phyloP scores from a whole-genome alignment of 37 sponge, comb jelly and placozoan genomes.

The Chondrilla cf. caribensis region DNA sequence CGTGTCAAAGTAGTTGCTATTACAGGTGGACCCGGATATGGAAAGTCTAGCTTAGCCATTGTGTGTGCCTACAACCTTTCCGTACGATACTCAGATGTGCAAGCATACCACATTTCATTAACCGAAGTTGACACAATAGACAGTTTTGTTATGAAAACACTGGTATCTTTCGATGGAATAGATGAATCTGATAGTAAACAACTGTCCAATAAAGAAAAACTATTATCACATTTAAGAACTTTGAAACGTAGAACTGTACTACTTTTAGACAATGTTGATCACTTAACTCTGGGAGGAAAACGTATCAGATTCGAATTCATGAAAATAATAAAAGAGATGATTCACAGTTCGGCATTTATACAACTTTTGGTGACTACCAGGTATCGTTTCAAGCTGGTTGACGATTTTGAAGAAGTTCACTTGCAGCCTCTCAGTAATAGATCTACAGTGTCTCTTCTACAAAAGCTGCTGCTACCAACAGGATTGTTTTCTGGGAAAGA shows the following conservation, averaged over 20 bases:
- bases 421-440: too few species aligned
- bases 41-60: not conserved
- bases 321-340: not conserved
- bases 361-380: not conserved
- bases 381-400: not conserved
- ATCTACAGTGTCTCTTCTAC: too few species aligned
- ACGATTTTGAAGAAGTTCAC: slow-evolving; percentile 9
- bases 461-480: too few species aligned
- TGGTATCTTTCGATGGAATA: not conserved
- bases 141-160: not conserved
- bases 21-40: not conserved
- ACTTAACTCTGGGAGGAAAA: not conserved
- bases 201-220: not conserved
- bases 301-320: not conserved
- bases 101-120: not conserved
- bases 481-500: too few species aligned
- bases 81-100: not conserved
- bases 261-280: not conserved
- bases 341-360: not conserved
- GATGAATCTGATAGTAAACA: not conserved
- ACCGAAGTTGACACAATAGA: not conserved
- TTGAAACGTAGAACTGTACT: too few species aligned
- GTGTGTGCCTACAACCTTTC: not conserved
- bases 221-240: too few species aligned
- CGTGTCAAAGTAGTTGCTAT: not conserved